Evolutionary conservation across 2,888 invertebrate species (phyloP).

Genomic region (Pardosa pseudoannulata): DNA sequence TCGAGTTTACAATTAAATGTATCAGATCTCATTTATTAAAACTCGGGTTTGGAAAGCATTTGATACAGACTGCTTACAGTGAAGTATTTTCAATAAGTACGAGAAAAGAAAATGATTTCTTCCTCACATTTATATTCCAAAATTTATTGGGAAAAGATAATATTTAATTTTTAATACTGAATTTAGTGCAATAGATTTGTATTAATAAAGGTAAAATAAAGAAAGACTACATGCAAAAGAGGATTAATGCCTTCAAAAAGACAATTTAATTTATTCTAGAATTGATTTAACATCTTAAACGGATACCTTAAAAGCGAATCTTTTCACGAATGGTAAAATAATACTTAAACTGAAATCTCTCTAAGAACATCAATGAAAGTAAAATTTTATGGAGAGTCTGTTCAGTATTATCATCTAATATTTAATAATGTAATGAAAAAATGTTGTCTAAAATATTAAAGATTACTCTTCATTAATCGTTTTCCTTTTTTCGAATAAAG

Average conservation of each 20-base stretch:
- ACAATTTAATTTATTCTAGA: neutral
- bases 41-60: neutral
- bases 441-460: too few species aligned
- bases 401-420: too few species aligned
- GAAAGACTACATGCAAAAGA: neutral
- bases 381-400: neutral
- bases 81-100: neutral
- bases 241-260: slow-evolving; percentile 5
- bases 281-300: slow-evolving; percentile 2
- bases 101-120: neutral
- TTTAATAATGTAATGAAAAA: too few species aligned
- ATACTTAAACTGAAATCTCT: neutral
- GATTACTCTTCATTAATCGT: too few species aligned
- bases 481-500: too few species aligned
- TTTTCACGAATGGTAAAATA: neutral
- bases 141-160: neutral
- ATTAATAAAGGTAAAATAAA: neutral
- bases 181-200: neutral
- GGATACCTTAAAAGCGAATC: neutral
- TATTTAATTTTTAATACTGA: slow-evolving; percentile 3
- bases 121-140: neutral
- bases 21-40: neutral
- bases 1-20: neutral
- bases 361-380: neutral
- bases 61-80: neutral